phyloP scores from a whole-genome alignment of 2,113 vertebrate genomes.

The Sinocyclocheilus grahami region DNA sequence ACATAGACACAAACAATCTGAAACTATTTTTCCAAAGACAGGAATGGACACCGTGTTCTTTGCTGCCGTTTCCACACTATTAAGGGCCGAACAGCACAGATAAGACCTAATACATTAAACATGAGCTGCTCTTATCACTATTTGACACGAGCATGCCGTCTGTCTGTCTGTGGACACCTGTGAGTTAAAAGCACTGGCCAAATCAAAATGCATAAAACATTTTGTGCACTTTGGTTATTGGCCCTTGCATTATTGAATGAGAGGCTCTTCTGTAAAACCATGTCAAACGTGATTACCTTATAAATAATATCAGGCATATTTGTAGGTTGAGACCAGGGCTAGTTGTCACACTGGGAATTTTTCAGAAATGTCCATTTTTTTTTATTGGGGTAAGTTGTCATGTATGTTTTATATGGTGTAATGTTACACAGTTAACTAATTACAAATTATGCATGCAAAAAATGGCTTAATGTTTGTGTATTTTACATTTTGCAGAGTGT shows the following conservation, averaged over 20 bases:
- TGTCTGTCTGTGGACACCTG: background rate
- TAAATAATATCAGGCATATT: background rate
- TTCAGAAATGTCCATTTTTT: background rate
- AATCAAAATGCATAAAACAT: slow-evolving; percentile 24
- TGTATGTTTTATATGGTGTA: background rate
- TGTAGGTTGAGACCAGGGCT: background rate
- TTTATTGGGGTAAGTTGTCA: background rate
- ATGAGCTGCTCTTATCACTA: background rate
- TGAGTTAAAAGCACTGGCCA: background rate
- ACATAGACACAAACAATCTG: slow-evolving; percentile 12
- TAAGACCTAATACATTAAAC: slow-evolving; percentile 21
- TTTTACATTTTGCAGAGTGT: background rate
- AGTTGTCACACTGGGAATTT: too few relatives aligned
- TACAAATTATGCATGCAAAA: background rate
- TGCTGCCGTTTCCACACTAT: background rate
- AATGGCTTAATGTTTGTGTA: background rate
- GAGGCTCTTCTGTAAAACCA: background rate
- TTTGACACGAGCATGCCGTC: background rate
- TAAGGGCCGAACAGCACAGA: background rate
- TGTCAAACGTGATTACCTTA: background rate
- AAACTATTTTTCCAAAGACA: slow-evolving; percentile 20
- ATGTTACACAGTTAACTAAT: background rate
- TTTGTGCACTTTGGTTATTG: slow-evolving; percentile 4
- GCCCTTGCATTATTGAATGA: slow-evolving; percentile 6
- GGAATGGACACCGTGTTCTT: slow-evolving; percentile 36